Conservation (phyloP, 2,797 vertebrate genomes). For the Myoxocephalus aenaeus region DNA sequence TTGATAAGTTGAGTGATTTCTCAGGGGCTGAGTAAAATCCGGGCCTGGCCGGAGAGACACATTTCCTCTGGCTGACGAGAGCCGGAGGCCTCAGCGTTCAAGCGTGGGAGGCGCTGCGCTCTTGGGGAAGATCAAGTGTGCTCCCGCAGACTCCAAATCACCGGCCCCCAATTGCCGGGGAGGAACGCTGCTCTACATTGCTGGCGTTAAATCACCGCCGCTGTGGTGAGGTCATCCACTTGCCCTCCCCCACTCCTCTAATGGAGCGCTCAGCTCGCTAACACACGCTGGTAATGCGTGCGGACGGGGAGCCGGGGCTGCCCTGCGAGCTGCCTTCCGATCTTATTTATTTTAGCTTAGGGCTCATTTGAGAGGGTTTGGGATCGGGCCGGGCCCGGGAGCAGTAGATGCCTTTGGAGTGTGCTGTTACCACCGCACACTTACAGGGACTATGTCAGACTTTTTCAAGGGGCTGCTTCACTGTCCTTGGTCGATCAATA, state of each 20-base stretch:
- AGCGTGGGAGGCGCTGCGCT: slow-evolving; percentile 78
- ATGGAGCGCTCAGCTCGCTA: slow-evolving; percentile 80
- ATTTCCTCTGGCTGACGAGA: slow-evolving; percentile 81
- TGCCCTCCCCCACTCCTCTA: slow-evolving; percentile 60
- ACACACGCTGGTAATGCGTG: slow-evolving; percentile 76
- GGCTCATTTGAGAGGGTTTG: slow-evolving; percentile 75
- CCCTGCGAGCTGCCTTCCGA: slow-evolving; percentile 71
- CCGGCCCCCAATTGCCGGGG: slow-evolving; percentile 70
- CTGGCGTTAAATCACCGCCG: slow-evolving; percentile 80
- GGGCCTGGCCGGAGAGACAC: slow-evolving; percentile 75
- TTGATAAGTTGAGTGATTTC: slow-evolving; percentile 84
- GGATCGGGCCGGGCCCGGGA: slow-evolving; percentile 52
- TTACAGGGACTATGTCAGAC: slow-evolving; percentile 84
- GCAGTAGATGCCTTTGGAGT: slow-evolving; percentile 81
- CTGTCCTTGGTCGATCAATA: slow-evolving; percentile 82
- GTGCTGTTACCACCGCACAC: slow-evolving; percentile 87
- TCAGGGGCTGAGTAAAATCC: slow-evolving; percentile 79
- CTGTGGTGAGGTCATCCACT: slow-evolving; percentile 81
- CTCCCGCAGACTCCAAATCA: slow-evolving; percentile 79
- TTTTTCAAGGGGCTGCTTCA: slow-evolving; percentile 71
- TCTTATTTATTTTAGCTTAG: slow-evolving; percentile 81
- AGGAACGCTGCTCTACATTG: slow-evolving; percentile 70
- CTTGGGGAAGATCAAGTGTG: slow-evolving; percentile 82
- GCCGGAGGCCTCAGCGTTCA: slow-evolving; percentile 70
- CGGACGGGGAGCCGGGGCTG: slow-evolving; percentile 63